These are phyloP conservation scores for Perodicticus potto DNA, from an alignment of 2,797 vertebrate species.

Conservation along the genomic window DNA sequence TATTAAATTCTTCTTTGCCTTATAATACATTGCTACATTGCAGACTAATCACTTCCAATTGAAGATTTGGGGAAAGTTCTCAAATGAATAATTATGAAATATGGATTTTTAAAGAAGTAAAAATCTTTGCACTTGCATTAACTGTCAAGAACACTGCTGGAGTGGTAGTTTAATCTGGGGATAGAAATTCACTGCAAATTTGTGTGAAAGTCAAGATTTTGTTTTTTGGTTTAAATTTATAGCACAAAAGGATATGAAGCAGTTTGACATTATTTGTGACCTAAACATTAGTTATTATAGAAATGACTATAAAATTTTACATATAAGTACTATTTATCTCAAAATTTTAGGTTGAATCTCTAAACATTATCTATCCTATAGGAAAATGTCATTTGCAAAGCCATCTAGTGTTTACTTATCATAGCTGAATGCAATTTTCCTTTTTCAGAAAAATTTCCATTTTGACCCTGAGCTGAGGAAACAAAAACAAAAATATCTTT, in stretches of 20 bases:
- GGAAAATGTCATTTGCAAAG: not conserved
- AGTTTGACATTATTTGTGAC: not conserved
- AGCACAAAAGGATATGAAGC: not conserved
- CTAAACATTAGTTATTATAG: not conserved
- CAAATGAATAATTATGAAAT: not conserved
- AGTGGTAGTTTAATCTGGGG: not conserved
- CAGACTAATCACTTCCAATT: not conserved
- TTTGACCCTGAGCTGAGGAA: not conserved
- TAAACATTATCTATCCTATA: not conserved
- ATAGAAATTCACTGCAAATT: not conserved
- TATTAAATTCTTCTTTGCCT: not conserved
- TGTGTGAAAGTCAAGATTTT: not conserved
- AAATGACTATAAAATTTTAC: not conserved
- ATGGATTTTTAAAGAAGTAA: not conserved
- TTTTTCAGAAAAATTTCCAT: conserved; percentile 33
- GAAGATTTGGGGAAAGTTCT: not conserved
- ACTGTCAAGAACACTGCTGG: not conserved
- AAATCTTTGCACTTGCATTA: not conserved
- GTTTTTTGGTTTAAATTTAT: not conserved
- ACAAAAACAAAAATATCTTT: not conserved
- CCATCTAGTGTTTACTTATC: not conserved
- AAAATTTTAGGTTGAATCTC: not conserved
- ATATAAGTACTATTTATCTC: not conserved
- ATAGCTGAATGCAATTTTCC: not conserved
- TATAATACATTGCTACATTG: not conserved